Conservation (phyloP, 1,140 invertebrate species). For the Drosophila tsacasi region DNA sequence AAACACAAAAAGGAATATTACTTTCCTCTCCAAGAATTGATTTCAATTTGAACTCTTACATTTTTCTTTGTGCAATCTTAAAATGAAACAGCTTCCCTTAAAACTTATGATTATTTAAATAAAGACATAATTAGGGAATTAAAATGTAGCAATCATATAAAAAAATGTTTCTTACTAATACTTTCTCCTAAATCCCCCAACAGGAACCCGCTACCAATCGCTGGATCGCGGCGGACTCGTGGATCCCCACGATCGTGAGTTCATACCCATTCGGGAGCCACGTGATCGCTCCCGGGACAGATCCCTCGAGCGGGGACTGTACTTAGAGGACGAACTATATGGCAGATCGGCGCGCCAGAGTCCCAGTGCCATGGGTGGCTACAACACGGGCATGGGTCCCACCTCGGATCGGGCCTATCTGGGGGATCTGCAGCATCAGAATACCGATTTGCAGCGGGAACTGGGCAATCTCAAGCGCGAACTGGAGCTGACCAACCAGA, state of each 20-base stretch:
- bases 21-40: neutral
- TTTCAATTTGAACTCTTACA: neutral
- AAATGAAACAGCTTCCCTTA: too few species aligned
- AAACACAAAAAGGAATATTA: neutral
- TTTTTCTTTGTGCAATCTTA: accelerated
- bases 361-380: conserved; percentile 86
- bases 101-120: too few species aligned
- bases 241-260: conserved; percentile 90
- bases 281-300: conserved; percentile 88
- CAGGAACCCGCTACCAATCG: conserved; percentile 89
- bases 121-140: too few species aligned
- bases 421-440: conserved; percentile 97
- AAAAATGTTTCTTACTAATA: too few species aligned
- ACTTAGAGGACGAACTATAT: conserved; percentile 92
- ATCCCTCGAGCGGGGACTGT: conserved; percentile 88
- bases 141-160: too few species aligned
- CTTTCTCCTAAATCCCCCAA: neutral
- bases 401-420: conserved; percentile 88
- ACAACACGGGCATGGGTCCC: conserved; percentile 79
- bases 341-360: conserved; percentile 91
- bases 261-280: conserved; percentile 92
- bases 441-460: conserved; percentile 97
- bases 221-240: conserved; percentile 89
- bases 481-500: conserved; percentile 98
- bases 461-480: conserved; percentile 98